A percentile compares a stretch with the other conserved stretches of the same genome.
Conservation (phyloP, 2,113 vertebrate genomes). For the Sorex fumeus region DNA sequence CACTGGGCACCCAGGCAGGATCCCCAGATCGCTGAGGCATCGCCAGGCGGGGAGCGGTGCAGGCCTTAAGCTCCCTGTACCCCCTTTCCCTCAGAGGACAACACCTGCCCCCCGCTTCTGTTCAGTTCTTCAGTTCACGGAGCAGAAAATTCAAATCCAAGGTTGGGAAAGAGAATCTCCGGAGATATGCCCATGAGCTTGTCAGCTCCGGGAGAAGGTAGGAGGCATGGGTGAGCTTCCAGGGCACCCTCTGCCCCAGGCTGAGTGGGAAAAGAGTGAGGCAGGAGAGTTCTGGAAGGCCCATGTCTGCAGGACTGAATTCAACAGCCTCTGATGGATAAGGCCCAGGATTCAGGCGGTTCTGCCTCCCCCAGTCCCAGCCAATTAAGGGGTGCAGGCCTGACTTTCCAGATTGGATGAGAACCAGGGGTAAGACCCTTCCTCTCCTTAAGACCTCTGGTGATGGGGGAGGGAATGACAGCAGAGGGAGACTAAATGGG, state of each 20-base stretch:
- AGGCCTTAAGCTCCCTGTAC: neutral
- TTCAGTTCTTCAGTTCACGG: neutral
- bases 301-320: neutral
- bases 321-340: neutral
- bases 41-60: neutral
- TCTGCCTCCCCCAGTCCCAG: neutral
- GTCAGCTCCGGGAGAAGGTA: neutral
- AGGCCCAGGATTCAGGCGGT: neutral
- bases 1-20: neutral
- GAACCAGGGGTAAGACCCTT: neutral
- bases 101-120: neutral
- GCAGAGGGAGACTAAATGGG: neutral
- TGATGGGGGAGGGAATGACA: too few relatives aligned
- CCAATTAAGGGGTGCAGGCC: neutral
- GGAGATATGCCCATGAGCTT: neutral
- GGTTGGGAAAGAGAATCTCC: too few relatives aligned
- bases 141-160: neutral
- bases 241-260: neutral
- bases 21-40: neutral
- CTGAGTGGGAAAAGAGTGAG: neutral
- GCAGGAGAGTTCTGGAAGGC: neutral
- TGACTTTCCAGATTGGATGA: neutral
- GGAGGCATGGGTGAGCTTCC: neutral
- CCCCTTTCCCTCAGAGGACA: neutral
- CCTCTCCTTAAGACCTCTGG: too few relatives aligned